Evolutionary conservation across 2,888 invertebrate genomes (phyloP), one percentile per base, ranked within the genome.

Genomic region (Lasioglossum marginatum): DNA sequence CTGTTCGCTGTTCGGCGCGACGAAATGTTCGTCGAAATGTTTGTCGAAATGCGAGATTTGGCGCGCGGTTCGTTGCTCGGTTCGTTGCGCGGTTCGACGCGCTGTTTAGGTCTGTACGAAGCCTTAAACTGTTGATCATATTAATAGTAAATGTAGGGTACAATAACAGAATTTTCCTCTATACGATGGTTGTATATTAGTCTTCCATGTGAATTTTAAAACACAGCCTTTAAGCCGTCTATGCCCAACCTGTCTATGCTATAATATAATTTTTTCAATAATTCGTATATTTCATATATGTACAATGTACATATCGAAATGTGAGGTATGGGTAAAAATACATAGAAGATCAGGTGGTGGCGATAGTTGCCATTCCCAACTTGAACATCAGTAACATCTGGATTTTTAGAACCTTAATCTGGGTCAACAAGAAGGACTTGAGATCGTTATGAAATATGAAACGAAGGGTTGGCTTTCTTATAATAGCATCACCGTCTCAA

Each of bases 381-480:
- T 60, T 1, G n/a, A 60, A 60, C 27, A 27, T 60, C 66, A 34
- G 19, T 66, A 66, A 34, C 19, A 19, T 19, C 66, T 31, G 66
- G 23, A 34, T 34, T 66, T 66, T 19, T 66, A 66, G 27, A 14
- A 60, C 4, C 27, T 12, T 12, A 60, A 60, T 60, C 27, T 60
- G 12, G 60, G 27, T 60, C 66, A 66, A 34, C 8, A 27, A 14
- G 66, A 60, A 14, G 66, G 16, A 66, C 31, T 66, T 34, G 19
- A 34, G 66, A 66, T 66, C 66, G 66, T 66, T 66, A 19, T 34
- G 66, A 66, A 66, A 66, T 66, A 66, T 66, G 16, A 66, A 66
- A 66, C 34, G 34, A 31, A 66, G 66, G 66, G 19, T 66, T 66
- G 66, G 34, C 10, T 66, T 27, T 60, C 60, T 60, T 60, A 60